A percentile compares a stretch with the other conserved stretches of the same genome.
Conservation (phyloP, 2,113 vertebrate species). For the Laterallus jamaicensis region DNA sequence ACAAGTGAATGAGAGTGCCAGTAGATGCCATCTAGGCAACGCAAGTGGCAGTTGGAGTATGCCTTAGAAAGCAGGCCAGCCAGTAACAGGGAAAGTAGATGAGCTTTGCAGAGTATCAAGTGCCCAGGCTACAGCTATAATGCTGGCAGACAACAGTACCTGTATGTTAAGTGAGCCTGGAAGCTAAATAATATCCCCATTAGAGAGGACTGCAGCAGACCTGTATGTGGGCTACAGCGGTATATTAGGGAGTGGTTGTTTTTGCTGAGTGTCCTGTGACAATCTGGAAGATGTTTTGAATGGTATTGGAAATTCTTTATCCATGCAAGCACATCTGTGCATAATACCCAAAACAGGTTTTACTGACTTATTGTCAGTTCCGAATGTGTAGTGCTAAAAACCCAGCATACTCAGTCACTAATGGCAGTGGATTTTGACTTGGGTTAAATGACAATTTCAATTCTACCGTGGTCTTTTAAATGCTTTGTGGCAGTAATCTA, state of each 20-base stretch:
- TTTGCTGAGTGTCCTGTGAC: not conserved
- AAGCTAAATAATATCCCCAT: not conserved
- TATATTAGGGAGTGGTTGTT: accelerated
- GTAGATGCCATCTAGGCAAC: not conserved
- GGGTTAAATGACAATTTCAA: not conserved
- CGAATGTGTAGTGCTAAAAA: not conserved
- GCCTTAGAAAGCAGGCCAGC: not conserved
- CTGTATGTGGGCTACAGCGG: accelerated
- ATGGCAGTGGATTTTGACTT: not conserved
- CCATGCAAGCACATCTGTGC: not conserved
- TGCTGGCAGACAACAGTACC: not conserved
- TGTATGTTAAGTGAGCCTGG: not conserved
- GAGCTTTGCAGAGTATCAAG: not conserved
- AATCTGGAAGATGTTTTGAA: not conserved
- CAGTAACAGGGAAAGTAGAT: not conserved
- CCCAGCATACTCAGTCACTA: not conserved
- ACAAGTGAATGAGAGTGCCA: not conserved
- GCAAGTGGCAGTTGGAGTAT: not conserved
- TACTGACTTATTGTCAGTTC: not conserved
- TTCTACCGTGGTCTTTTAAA: not conserved
- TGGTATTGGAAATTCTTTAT: not conserved
- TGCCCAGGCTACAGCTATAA: not conserved
- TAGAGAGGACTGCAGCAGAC: not conserved
- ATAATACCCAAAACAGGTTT: not conserved
- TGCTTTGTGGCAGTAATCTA: not conserved